phyloP scores from a whole-genome alignment of 2,113 vertebrate genomes.

The Dasyurus viverrinus region DNA sequence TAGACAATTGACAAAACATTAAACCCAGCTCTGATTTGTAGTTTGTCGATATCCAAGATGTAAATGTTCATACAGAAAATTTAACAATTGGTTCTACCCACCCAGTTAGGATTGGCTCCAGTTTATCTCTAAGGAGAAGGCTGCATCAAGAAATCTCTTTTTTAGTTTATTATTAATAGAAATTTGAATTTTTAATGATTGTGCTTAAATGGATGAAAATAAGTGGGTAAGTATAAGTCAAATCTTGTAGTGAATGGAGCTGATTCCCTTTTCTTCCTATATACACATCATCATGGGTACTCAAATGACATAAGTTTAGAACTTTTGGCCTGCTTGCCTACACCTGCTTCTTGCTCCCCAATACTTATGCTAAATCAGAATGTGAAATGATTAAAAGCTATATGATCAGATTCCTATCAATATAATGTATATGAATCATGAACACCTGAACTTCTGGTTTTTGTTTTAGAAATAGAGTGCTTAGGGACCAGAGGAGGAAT shows the following conservation, averaged over 20 bases:
- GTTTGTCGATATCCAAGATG: background rate
- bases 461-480: background rate
- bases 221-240: background rate
- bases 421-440: background rate
- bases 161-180: too few species aligned
- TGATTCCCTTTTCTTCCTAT: background rate
- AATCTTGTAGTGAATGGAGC: background rate
- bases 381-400: background rate
- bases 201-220: background rate
- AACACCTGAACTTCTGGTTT: background rate
- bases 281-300: background rate
- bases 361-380: background rate
- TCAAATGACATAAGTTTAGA: background rate
- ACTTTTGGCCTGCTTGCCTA: background rate
- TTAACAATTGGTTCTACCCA: background rate
- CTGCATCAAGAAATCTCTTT: too few species aligned
- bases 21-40: background rate
- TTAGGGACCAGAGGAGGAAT: background rate
- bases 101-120: background rate
- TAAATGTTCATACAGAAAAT: background rate
- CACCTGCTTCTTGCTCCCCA: background rate
- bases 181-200: background rate
- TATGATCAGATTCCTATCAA: background rate
- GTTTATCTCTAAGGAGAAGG: background rate
- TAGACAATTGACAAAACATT: background rate